These are phyloP conservation scores for Paramormyrops hopkinsi DNA, from an alignment of 2,797 vertebrate species.

Conservation along the genomic window DNA sequence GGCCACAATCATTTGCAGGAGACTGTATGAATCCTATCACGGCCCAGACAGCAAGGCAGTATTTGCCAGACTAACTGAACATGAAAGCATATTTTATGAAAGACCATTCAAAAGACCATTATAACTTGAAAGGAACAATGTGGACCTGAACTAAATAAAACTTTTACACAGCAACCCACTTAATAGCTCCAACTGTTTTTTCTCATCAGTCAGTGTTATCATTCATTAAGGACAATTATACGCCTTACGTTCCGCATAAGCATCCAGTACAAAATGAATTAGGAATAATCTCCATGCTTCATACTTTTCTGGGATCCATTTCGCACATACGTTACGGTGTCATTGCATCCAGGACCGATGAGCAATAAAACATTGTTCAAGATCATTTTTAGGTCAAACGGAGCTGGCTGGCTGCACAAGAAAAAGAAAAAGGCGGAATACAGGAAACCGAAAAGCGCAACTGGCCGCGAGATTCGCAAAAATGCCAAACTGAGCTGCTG, in stretches of 20 bases:
- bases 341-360: not conserved
- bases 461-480: not conserved
- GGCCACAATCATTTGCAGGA: not conserved
- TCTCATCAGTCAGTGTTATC: conserved; percentile 11
- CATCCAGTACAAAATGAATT: not conserved
- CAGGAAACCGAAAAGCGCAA: not conserved
- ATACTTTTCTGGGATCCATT: not conserved
- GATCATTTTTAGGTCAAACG: not conserved
- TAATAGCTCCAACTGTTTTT: conserved; percentile 2
- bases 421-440: not conserved
- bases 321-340: not conserved
- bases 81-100: conserved; percentile 5
- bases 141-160: conserved; percentile 8
- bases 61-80: not conserved
- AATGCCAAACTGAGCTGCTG: not conserved
- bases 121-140: conserved; percentile 10
- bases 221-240: conserved; percentile 1
- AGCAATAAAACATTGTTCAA: not conserved
- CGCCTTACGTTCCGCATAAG: not conserved
- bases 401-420: not conserved
- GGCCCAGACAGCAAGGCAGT: not conserved
- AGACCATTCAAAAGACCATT: not conserved
- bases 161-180: not conserved
- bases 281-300: not conserved
- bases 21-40: not conserved